A percentile compares a stretch with the other conserved stretches of the same genome.
Evolutionary conservation across 2,797 vertebrate genomes (phyloP).

Genomic region (Semaprochilodus insignis): DNA sequence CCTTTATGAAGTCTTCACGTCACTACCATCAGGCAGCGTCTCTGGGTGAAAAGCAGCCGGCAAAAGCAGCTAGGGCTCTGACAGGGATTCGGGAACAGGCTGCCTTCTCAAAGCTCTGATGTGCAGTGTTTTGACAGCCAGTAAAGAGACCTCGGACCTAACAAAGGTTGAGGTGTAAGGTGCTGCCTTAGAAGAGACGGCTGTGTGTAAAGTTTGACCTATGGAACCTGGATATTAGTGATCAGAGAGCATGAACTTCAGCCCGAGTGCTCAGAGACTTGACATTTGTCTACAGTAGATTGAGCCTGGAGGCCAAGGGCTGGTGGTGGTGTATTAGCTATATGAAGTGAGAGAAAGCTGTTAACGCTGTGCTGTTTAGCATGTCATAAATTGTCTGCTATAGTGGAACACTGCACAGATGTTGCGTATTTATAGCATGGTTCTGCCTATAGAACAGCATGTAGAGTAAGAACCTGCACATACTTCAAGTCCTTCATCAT

Average conservation of each 20-base stretch:
- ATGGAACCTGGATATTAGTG: slow-evolving; percentile 22
- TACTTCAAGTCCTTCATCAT: background rate
- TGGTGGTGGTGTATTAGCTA: background rate
- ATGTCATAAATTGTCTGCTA: background rate
- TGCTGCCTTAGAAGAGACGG: slow-evolving; percentile 22
- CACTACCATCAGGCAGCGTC: slow-evolving; percentile 9
- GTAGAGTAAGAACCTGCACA: background rate
- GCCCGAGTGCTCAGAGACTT: slow-evolving; percentile 14
- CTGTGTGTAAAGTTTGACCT: slow-evolving; percentile 19
- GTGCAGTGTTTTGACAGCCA: slow-evolving; percentile 53
- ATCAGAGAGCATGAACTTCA: slow-evolving; percentile 22
- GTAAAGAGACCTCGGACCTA: slow-evolving; percentile 13
- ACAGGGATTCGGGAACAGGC: slow-evolving; percentile 38
- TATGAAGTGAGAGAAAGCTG: background rate
- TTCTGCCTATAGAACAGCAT: background rate
- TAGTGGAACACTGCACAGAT: background rate
- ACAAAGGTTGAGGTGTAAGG: slow-evolving; percentile 20
- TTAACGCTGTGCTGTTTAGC: background rate
- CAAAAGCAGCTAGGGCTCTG: slow-evolving; percentile 29
- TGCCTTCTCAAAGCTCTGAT: slow-evolving; percentile 38
- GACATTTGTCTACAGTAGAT: slow-evolving; percentile 21
- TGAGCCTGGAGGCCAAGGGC: background rate
- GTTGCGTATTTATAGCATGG: background rate
- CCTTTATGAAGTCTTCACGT: slow-evolving; percentile 35
- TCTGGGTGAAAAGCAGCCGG: slow-evolving; percentile 24